phyloP scores from a whole-genome alignment of 2,888 invertebrate genomes.

The Myopa tessellatipennis region DNA sequence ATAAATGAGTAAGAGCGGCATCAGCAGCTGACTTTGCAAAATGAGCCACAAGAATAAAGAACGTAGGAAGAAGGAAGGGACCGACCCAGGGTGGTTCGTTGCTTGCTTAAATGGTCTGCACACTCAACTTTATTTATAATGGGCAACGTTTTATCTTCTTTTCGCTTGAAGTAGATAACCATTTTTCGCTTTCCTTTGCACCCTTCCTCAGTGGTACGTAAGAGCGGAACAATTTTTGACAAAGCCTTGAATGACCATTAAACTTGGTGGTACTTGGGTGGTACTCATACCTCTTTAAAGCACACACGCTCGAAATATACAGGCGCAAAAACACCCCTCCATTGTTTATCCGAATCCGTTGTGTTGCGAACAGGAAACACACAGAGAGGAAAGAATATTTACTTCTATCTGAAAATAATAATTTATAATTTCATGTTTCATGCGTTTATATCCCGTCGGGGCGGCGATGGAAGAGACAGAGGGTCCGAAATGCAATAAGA shows the following conservation, averaged over 20 bases:
- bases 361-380: not conserved
- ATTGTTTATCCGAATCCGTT: too few relatives aligned
- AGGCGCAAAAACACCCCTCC: too few relatives aligned
- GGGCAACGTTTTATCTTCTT: not conserved
- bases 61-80: not conserved
- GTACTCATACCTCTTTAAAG: too few relatives aligned
- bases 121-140: not conserved
- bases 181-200: constrained; percentile 15
- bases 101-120: not conserved
- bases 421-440: constrained; percentile 34
- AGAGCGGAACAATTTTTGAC: constrained; percentile 24
- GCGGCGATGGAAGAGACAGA: not conserved
- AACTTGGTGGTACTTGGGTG: not conserved
- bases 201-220: constrained; percentile 13
- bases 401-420: constrained; percentile 37
- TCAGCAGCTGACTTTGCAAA: constrained; percentile 32
- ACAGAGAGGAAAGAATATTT: not conserved
- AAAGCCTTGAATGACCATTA: constrained; percentile 8
- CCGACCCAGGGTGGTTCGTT: constrained; percentile 22
- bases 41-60: constrained; percentile 14
- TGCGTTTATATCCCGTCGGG: not conserved
- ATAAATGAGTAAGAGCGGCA: constrained; percentile 10
- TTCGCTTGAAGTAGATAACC: constrained; percentile 6
- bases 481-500: not conserved
- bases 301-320: too few relatives aligned